A percentile compares a stretch with the other conserved stretches of the same genome.
Evolutionary conservation across 2,888 invertebrate species (phyloP).

Genomic region (Tanypteryx hageni): DNA sequence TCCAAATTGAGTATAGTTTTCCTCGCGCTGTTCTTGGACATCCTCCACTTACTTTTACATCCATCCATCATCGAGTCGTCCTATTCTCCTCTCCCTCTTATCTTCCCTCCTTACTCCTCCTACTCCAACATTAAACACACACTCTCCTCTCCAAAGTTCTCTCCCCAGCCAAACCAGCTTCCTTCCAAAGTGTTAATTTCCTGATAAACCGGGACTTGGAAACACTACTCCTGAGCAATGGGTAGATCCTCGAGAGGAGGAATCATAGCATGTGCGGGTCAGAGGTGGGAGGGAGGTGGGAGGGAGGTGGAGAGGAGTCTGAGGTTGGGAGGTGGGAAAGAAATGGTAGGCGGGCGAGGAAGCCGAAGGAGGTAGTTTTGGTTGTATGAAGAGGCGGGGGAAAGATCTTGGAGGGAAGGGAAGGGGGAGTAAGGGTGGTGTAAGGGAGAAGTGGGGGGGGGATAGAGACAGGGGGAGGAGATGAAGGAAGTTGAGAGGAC

Average conservation of each 20-base stretch:
- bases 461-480: not conserved
- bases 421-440: not conserved
- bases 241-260: not conserved
- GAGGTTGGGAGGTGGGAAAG: not conserved
- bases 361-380: constrained; percentile 1
- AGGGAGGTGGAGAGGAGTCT: not conserved
- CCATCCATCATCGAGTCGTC: not conserved
- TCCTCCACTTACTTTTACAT: not conserved
- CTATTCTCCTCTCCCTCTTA: not conserved
- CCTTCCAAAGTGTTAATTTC: constrained; percentile 53
- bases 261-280: not conserved
- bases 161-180: not conserved
- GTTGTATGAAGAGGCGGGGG: not conserved
- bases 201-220: constrained; percentile 50
- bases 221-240: constrained; percentile 37
- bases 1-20: not conserved
- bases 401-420: too few species aligned
- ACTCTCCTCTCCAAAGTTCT: constrained; percentile 47
- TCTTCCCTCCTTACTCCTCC: not conserved
- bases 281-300: not conserved
- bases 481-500: not conserved
- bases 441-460: not conserved
- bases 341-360: not conserved
- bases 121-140: not conserved
- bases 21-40: not conserved